These are phyloP conservation scores for Triplophysa dalaica DNA, from an alignment of 2,113 vertebrate species.

Conservation along the genomic window DNA sequence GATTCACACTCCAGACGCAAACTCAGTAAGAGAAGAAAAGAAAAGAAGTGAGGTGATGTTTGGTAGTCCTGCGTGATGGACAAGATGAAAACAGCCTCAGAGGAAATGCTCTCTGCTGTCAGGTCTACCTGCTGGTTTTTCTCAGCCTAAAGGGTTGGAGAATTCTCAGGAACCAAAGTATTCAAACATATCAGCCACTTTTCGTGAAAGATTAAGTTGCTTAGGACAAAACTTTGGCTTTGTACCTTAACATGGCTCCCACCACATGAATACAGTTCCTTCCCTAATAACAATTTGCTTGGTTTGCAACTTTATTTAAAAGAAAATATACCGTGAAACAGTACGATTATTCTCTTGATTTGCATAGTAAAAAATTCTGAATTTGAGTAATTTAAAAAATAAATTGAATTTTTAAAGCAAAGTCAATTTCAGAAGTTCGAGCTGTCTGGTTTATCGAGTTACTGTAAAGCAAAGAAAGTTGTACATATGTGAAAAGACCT, in stretches of 20 bases:
- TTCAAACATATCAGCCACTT: too few relatives aligned
- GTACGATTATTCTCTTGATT: neutral
- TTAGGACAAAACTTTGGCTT: too few relatives aligned
- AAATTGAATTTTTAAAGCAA: neutral
- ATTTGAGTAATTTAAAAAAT: neutral
- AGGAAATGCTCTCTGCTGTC: neutral
- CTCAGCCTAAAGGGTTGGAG: neutral
- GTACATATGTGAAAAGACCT: neutral
- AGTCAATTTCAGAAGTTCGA: too few relatives aligned
- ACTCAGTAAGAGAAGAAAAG: conserved; percentile 80
- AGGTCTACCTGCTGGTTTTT: conserved; percentile 5
- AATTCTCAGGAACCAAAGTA: too few relatives aligned
- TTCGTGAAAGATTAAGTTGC: too few relatives aligned
- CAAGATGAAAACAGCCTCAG: neutral
- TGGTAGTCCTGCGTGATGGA: conserved; percentile 16
- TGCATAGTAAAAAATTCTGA: neutral
- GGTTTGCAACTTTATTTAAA: neutral
- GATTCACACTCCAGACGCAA: conserved; percentile 72
- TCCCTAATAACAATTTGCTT: neutral
- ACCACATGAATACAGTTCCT: neutral
- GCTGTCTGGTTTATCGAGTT: neutral
- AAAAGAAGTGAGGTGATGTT: conserved; percentile 79
- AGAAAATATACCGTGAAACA: neutral
- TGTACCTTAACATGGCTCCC: too few relatives aligned
- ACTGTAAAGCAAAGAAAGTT: neutral